Conservation (phyloP, 2,888 invertebrate species). For the Drosophila bunnanda region DNA sequence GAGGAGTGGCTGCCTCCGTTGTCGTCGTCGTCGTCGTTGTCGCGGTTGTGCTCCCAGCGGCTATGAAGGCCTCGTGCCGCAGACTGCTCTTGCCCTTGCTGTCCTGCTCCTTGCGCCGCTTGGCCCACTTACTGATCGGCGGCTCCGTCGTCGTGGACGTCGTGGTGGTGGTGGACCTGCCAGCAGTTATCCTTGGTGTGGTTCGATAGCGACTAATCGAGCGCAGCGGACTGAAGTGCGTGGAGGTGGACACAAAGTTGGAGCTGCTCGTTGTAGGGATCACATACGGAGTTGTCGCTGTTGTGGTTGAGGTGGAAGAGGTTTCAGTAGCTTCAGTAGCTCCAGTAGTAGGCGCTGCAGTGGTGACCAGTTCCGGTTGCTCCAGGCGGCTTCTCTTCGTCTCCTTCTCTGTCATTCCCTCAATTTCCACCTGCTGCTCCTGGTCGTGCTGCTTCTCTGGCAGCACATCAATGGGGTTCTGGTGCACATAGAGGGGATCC, state of each 20-base stretch:
- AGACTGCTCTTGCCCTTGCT: constrained; percentile 62
- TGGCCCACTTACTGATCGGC: constrained; percentile 82
- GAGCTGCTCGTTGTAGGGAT: constrained; percentile 25
- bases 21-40: constrained; percentile 6
- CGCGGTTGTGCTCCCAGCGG: constrained; percentile 2
- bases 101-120: constrained; percentile 72
- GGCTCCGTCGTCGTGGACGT: constrained; percentile 74
- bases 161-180: constrained; percentile 62
- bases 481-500: constrained; percentile 85
- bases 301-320: constrained; percentile 1
- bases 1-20: constrained; percentile 1
- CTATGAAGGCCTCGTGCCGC: constrained; percentile 61
- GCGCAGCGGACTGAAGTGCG: constrained; percentile 66
- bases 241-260: constrained; percentile 71
- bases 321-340: constrained; percentile 1
- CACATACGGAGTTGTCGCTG: constrained; percentile 4
- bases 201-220: constrained; percentile 69
- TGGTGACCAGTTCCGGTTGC: constrained; percentile 37
- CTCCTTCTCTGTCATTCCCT: constrained; percentile 71
- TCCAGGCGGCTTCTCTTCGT: constrained; percentile 51
- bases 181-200: constrained; percentile 56
- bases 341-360: constrained; percentile 32
- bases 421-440: constrained; percentile 13
- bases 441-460: constrained; percentile 34
- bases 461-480: constrained; percentile 61